phyloP scores from a whole-genome alignment of 2,888 invertebrate species.

The Spilosoma lubricipeda region DNA sequence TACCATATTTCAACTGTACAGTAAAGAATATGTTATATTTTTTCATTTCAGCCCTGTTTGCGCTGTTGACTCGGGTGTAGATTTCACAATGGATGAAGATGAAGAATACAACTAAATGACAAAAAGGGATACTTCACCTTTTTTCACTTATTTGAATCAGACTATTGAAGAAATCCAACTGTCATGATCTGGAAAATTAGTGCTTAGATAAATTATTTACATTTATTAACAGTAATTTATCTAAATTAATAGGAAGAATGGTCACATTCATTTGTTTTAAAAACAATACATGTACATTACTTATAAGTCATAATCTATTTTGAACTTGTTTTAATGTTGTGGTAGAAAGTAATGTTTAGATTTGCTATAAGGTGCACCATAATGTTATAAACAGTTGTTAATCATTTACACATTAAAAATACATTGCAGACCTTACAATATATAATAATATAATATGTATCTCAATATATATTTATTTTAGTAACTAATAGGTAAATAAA shows the following conservation, averaged over 20 bases:
- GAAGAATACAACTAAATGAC: conserved; percentile 83
- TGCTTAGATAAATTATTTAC: not conserved
- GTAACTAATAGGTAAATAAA: not conserved
- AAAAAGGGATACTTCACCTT: not conserved
- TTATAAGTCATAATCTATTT: not conserved
- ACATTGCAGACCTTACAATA: not conserved
- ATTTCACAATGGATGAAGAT: conserved; percentile 95
- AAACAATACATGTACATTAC: not conserved
- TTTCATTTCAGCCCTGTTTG: conserved; percentile 90
- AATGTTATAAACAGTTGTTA: conserved; percentile 7
- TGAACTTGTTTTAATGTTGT: not conserved
- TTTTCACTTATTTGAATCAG: not conserved
- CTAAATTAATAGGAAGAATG: not conserved
- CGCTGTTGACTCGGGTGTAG: conserved; percentile 92
- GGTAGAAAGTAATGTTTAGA: conserved; percentile 12
- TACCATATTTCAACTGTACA: not conserved
- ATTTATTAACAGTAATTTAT: not conserved
- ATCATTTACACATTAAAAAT: not conserved
- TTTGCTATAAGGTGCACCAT: conserved; percentile 6
- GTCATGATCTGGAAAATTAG: not conserved
- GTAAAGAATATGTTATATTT: not conserved
- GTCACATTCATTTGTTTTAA: not conserved
- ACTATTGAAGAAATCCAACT: not conserved
- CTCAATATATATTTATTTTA: conserved; percentile 1
- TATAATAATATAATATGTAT: not conserved